Conservation (phyloP, 2,888 invertebrate genomes). For the Plebejus melissa region DNA sequence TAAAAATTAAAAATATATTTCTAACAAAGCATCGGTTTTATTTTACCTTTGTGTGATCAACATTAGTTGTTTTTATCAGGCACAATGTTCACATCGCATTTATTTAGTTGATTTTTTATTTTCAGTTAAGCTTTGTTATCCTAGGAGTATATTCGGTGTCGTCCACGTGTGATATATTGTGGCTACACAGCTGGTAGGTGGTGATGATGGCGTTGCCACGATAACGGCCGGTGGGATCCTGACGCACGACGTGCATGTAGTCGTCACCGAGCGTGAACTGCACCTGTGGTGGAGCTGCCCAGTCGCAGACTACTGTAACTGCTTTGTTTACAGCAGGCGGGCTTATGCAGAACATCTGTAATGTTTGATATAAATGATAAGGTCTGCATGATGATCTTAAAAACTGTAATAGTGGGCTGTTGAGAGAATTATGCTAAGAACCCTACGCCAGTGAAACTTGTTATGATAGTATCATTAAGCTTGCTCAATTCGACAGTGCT, state of each 20-base stretch:
- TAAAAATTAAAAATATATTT: conserved; percentile 2
- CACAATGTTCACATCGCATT: neutral
- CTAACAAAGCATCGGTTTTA: neutral
- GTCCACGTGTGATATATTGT: conserved; percentile 43
- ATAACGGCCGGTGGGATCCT: conserved; percentile 55
- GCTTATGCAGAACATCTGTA: conserved; percentile 60
- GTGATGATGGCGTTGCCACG: conserved; percentile 60
- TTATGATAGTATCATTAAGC: neutral
- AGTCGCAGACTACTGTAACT: conserved; percentile 60
- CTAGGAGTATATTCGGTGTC: neutral
- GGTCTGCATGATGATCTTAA: neutral
- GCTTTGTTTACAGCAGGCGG: conserved; percentile 58
- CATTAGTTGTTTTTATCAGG: neutral
- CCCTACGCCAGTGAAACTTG: neutral
- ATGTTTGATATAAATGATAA: conserved; percentile 30
- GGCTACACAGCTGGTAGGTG: conserved; percentile 60
- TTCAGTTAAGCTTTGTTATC: neutral
- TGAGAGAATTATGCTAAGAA: neutral
- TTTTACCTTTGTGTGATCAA: neutral
- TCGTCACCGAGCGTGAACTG: conserved; percentile 62
- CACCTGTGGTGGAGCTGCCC: conserved; percentile 63
- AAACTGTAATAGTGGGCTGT: too few species aligned
- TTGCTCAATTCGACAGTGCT: too few species aligned
- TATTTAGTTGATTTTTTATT: neutral
- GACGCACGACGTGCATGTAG: conserved; percentile 60